These are phyloP conservation scores for Rhinopomastus cyanomelas DNA, from an alignment of 2,113 vertebrate species.

Conservation along the genomic window DNA sequence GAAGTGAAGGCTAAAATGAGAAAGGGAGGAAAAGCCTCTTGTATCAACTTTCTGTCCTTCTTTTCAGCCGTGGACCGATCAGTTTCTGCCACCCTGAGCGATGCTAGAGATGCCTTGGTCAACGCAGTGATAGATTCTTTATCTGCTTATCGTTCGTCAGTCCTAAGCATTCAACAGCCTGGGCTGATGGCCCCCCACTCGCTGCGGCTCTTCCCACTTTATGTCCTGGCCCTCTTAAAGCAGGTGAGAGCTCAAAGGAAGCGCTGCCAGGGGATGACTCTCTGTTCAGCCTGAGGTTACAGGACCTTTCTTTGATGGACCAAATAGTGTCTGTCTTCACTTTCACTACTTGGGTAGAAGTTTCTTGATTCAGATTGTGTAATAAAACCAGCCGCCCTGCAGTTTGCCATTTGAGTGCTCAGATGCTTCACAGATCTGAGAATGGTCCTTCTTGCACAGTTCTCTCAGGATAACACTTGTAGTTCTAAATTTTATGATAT, in stretches of 20 bases:
- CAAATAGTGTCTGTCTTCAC: not conserved
- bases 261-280: not conserved
- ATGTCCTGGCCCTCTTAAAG: conserved; percentile 89
- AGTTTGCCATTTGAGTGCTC: not conserved
- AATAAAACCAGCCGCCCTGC: not conserved
- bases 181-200: conserved; percentile 88
- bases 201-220: conserved; percentile 89
- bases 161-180: conserved; percentile 88
- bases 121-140: conserved; percentile 92
- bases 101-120: conserved; percentile 92
- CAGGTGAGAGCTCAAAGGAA: conserved; percentile 78
- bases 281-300: not conserved
- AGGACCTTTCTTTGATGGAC: not conserved
- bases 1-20: not conserved
- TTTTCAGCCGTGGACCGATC: conserved; percentile 91
- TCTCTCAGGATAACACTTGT: not conserved
- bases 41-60: not conserved
- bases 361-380: not conserved
- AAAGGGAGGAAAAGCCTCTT: not conserved
- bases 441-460: not conserved
- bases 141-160: conserved; percentile 83
- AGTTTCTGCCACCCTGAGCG: conserved; percentile 86
- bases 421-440: not conserved
- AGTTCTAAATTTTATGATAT: not conserved
- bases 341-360: not conserved